Evolutionary conservation across 2,888 invertebrate genomes (phyloP).

Genomic region (Callosobruchus maculatus): DNA sequence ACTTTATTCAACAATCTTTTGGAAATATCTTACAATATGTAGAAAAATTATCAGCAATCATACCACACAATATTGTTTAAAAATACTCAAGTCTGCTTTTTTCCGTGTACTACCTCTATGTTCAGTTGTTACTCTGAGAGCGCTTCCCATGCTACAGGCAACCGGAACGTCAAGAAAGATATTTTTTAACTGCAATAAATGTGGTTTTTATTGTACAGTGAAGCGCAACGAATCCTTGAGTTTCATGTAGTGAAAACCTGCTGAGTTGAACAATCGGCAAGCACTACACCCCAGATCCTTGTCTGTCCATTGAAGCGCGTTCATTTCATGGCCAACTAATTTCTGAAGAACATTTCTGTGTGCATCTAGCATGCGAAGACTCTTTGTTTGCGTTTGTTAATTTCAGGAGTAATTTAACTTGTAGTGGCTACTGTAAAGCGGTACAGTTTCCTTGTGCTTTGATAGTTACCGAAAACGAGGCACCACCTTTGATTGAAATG

Average conservation of each 20-base stretch:
- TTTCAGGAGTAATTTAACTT: neutral
- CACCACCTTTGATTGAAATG: neutral
- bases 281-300: neutral
- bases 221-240: too few species aligned
- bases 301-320: neutral
- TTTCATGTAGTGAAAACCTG: neutral
- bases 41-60: too few species aligned
- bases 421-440: neutral
- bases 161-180: too few species aligned
- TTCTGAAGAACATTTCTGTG: neutral
- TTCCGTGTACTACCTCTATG: too few species aligned
- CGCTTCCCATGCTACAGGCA: too few species aligned
- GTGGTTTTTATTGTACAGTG: too few species aligned
- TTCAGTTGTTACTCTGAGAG: too few species aligned
- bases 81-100: too few species aligned
- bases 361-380: neutral
- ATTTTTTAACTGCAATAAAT: too few species aligned
- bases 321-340: neutral
- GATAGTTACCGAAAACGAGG: neutral
- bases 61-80: too few species aligned
- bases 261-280: neutral
- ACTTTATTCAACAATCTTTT: too few species aligned
- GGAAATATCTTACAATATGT: too few species aligned
- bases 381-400: neutral
- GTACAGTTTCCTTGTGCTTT: neutral